A percentile compares a stretch with the other conserved stretches of the same genome.
Conservation (phyloP, 1,140 invertebrate genomes). For the Plutomurus gul region DNA sequence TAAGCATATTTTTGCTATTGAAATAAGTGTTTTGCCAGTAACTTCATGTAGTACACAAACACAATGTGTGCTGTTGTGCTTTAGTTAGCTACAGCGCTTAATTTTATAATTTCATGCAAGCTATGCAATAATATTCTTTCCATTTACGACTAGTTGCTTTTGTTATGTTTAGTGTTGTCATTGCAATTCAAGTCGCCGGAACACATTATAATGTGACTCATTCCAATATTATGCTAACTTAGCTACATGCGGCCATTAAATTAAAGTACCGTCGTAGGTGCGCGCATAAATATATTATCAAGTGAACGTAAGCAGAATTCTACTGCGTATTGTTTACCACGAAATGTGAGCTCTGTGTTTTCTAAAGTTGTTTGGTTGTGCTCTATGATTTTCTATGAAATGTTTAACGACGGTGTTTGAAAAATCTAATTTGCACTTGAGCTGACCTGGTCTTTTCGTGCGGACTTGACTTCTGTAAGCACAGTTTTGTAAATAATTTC, state of each 20-base stretch:
- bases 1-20: slow-evolving; percentile 16
- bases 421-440: slow-evolving; percentile 7
- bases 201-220: neutral
- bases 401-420: neutral
- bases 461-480: neutral
- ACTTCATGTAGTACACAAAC: neutral
- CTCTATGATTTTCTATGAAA: slow-evolving; percentile 6
- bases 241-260: neutral
- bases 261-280: too few species aligned
- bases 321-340: neutral
- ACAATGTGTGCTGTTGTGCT: neutral
- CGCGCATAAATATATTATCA: too few species aligned
- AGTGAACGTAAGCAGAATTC: too few species aligned
- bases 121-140: neutral
- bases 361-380: too few species aligned
- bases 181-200: neutral
- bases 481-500: too few species aligned
- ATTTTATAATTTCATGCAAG: slow-evolving; percentile 20
- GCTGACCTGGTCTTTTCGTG: slow-evolving; percentile 3
- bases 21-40: neutral
- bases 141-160: neutral
- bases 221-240: neutral
- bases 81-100: neutral
- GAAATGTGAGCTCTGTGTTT: neutral
- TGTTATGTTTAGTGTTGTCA: slow-evolving; percentile 3